Evolutionary conservation across 2,888 invertebrate genomes (phyloP).

Genomic region (Melanostoma mellinum): DNA sequence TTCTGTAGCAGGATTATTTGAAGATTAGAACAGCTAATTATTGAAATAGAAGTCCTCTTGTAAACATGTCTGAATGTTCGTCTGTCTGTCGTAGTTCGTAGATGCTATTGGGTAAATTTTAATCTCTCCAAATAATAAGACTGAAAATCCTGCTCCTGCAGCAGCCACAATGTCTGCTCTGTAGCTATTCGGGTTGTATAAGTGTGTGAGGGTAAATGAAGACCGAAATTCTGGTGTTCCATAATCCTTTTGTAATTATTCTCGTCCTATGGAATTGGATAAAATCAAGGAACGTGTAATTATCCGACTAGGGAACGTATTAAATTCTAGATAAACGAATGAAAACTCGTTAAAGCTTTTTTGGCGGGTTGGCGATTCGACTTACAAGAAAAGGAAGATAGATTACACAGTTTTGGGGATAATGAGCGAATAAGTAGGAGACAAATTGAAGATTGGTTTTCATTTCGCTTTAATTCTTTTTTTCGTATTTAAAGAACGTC

Average conservation of each 20-base stretch:
- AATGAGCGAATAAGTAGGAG: constrained; percentile 23
- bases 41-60: constrained; percentile 59
- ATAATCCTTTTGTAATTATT: constrained; percentile 69
- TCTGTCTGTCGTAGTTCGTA: constrained; percentile 58
- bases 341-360: constrained; percentile 60
- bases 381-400: constrained; percentile 46
- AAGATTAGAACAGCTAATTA: constrained; percentile 70
- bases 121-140: constrained; percentile 63
- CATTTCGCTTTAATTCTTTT: too few species aligned
- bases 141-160: background rate
- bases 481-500: too few species aligned
- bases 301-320: constrained; percentile 46
- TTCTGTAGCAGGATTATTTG: constrained; percentile 52
- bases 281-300: constrained; percentile 27
- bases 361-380: constrained; percentile 34
- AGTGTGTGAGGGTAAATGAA: constrained; percentile 4
- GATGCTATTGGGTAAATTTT: constrained; percentile 58
- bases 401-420: constrained; percentile 44
- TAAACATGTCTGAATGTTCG: constrained; percentile 51
- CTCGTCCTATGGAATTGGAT: constrained; percentile 17
- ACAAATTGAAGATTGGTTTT: background rate
- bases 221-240: constrained; percentile 41
- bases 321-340: constrained; percentile 64
- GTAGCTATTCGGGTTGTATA: constrained; percentile 1
- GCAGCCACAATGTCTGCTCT: constrained; percentile 32